Evolutionary conservation across 2,888 invertebrate species (phyloP), one percentile per base, ranked within the genome.

Genomic region (Meteorus cinctellus): DNA sequence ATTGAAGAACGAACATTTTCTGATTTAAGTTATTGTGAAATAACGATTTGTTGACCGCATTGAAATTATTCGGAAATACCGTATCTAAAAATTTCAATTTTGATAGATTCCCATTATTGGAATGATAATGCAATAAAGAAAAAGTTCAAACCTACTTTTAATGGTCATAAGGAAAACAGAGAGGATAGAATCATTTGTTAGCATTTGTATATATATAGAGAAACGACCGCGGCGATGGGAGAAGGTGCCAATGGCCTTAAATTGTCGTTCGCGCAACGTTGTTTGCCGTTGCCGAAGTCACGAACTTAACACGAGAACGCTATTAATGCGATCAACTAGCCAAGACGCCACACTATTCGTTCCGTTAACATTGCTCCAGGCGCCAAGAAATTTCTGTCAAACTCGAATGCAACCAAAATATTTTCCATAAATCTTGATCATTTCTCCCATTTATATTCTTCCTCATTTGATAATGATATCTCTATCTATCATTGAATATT

Each of bases 271-370:
- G 60, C 51, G 55, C 45, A n/a, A 45, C 55, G 29, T 71, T 55
- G 45, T 34, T 65, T 72, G 34, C 74, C 67, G 60, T 71, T 71
- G 45, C 71, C 63, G 72, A 76, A 79, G 81, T 79, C 80, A 74
- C 77, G 79, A 80, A 79, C 76, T 81, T 78, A 79, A 81, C 81
- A 80, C 81, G 81, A 76, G 77, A 75, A 79, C 76, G 80, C 82
- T 80, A 87, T 88, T 88, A 88, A 79, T 79, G 83, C 82, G 86
- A 82, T 86, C 85, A 88, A 87, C 86, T 84, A 87, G 84, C 86
- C 82, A 84, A 82, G 83, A 81, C 82, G 67, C 69, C 62, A 65
- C 19, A 51, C 19, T 65, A 66, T 31, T 55, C 67, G 74, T 79
- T 77, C 79, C 79, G 79, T 80, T 80, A 80, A 77, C 73, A 72